A percentile compares a stretch with the other conserved stretches of the same genome.
These are phyloP conservation scores for Hirtodrosophila cameraria DNA, from an alignment of 2,888 invertebrate genomes.

Conservation along the genomic window DNA sequence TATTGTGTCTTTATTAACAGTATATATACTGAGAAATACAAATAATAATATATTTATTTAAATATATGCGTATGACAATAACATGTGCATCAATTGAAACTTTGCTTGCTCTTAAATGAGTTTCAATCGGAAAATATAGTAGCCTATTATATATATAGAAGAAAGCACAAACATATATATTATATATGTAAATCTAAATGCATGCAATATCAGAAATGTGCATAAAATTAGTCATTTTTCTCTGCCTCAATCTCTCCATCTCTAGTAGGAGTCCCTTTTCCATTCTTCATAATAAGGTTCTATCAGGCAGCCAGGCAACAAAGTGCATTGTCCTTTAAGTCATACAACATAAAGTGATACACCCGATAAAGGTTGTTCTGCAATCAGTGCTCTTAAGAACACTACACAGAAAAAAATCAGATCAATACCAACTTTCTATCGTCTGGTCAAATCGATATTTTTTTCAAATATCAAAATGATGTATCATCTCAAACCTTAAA, in stretches of 20 bases:
- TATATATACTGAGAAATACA: not conserved
- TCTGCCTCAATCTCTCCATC: not conserved
- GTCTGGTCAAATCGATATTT: too few species aligned
- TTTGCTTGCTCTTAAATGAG: not conserved
- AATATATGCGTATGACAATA: not conserved
- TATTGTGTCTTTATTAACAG: constrained; percentile 19
- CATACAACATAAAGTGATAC: constrained; percentile 62
- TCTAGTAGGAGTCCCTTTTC: constrained; percentile 5
- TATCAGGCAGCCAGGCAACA: constrained; percentile 33
- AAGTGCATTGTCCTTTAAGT: constrained; percentile 43
- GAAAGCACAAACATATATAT: too few species aligned
- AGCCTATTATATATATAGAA: too few species aligned
- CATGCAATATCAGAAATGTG: constrained; percentile 3
- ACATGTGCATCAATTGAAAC: constrained; percentile 12
- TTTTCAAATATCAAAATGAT: too few species aligned
- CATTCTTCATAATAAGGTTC: constrained; percentile 16
- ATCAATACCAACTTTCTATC: too few species aligned
- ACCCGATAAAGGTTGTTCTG: constrained; percentile 71
- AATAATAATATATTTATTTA: constrained; percentile 5
- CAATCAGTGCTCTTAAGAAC: too few species aligned
- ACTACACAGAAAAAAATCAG: too few species aligned
- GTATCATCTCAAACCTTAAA: too few species aligned
- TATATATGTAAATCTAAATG: too few species aligned
- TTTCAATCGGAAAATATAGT: too few species aligned
- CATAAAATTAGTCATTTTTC: constrained; percentile 1